These are phyloP conservation scores for Pseudachorutes palmiensis DNA, from an alignment of 1,140 invertebrate species.

Conservation along the genomic window DNA sequence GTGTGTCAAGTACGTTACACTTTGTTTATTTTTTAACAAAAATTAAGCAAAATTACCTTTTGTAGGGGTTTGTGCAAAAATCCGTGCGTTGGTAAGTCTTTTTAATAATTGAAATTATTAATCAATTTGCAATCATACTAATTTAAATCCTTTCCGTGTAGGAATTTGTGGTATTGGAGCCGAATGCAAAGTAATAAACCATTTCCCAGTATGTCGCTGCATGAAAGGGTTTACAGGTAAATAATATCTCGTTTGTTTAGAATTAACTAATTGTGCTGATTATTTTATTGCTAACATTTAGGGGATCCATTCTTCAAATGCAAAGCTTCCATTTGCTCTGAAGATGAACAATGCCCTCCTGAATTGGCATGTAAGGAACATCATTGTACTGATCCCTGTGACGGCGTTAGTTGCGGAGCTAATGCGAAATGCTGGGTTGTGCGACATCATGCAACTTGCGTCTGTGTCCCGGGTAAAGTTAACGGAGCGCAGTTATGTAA, in stretches of 20 bases:
- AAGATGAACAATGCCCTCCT: constrained; percentile 66
- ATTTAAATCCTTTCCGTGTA: constrained; percentile 24
- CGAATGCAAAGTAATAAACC: constrained; percentile 64
- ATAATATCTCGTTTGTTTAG: neutral
- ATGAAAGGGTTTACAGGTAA: constrained; percentile 56
- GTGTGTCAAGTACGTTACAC: constrained; percentile 50
- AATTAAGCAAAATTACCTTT: constrained; percentile 15
- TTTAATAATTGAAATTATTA: neutral
- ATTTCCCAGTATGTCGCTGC: constrained; percentile 71
- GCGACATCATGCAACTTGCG: constrained; percentile 69
- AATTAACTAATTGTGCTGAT: neutral
- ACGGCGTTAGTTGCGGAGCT: constrained; percentile 64
- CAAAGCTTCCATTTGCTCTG: constrained; percentile 44
- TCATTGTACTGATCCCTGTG: constrained; percentile 74
- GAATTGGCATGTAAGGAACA: constrained; percentile 72
- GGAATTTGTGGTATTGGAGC: constrained; percentile 59
- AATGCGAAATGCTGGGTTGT: constrained; percentile 69
- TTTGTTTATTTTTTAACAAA: constrained; percentile 1
- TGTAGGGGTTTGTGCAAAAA: constrained; percentile 65
- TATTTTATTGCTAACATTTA: too few relatives aligned
- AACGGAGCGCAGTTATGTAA: neutral
- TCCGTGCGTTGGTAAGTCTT: constrained; percentile 48
- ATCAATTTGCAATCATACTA: neutral
- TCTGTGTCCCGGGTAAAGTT: constrained; percentile 14
- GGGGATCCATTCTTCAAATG: constrained; percentile 71